Base-by-base conservation (phyloP, 2,113 vertebrate genomes). In the Tinamus guttatus region DNA sequence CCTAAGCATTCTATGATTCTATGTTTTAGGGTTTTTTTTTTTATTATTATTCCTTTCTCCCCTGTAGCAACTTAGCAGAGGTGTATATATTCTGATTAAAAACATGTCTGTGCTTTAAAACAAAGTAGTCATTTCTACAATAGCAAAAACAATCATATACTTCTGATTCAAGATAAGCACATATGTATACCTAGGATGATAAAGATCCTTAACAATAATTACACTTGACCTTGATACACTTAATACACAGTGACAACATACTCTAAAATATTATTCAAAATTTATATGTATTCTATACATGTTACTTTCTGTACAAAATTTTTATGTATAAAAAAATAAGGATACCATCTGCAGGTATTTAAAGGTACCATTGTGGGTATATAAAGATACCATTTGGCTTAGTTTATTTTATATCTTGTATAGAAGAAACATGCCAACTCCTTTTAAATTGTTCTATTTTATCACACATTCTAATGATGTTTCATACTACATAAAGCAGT, bases 401-500 rank as follows among this genome's bases (percentile, higher is more conserved):
- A 15, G 2, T 82, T 76, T 85, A 5, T 40, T 52, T 79, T n/a
- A 11, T n/a, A 64, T 85, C 85, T 87, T 75, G 36, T 7, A 12
- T 2, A n/a, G 13, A 47, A 40, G 69, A 82, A 76, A 74, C 25
- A 15, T 7, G 5, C 1, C 21, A 63, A 58, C 62, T 81, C 6
- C 54, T 80, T 84, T 87, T 25, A 78, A 65, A 63, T 70, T 74
- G 15, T 94, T 93, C 73, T 56, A 1, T 83, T 58, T 95, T 86
- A 19, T 19, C 38, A 83, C 75, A 85, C 70, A 30, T 87, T 97
- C 94, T 74, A 79, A 54, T 76, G 41, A 30, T 77, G n/a, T 41
- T 52, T 89, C 41, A 85, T 34, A 51, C 36, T 70, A 70, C 9
- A 63, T 58, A 69, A 95, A 95, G 43, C 59, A 93, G 51, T 36